Conservation (phyloP, 1,140 invertebrate genomes). For the Polypedilum pembai region DNA sequence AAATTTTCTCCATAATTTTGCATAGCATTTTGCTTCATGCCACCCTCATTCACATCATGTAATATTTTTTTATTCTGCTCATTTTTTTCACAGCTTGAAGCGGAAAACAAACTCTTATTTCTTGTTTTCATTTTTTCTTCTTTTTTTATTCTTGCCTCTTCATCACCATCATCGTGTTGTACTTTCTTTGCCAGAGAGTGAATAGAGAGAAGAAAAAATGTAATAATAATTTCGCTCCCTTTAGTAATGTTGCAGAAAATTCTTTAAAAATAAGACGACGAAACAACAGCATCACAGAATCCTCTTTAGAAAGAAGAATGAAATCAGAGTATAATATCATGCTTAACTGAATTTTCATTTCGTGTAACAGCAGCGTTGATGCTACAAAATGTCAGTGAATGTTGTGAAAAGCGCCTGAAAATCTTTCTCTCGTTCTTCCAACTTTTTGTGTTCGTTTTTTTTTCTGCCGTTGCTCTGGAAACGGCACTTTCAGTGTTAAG, state of each 20-base stretch:
- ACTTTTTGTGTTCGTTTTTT: neutral
- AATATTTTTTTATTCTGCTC: neutral
- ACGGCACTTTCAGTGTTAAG: slow-evolving; percentile 22
- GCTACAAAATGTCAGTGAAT: neutral
- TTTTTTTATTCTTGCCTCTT: neutral
- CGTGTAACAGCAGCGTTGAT: neutral
- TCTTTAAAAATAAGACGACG: neutral
- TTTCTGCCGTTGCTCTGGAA: slow-evolving; percentile 18
- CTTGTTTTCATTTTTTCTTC: neutral
- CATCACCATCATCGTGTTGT: neutral
- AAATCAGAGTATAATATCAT: slow-evolving; percentile 1
- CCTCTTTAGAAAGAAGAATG: neutral
- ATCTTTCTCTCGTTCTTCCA: neutral
- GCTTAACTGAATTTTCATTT: slow-evolving; percentile 13
- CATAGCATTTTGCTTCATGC: neutral
- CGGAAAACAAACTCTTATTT: slow-evolving; percentile 1
- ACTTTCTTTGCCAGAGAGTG: neutral
- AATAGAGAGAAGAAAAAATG: neutral
- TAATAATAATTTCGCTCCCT: slow-evolving; percentile 13
- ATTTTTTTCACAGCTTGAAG: slow-evolving; percentile 18
- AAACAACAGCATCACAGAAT: neutral
- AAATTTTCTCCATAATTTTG: slow-evolving; percentile 1
- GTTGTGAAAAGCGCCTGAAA: neutral
- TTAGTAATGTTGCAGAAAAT: neutral
- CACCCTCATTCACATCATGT: neutral